A percentile compares a stretch with the other conserved stretches of the same genome.
Evolutionary conservation across 2,888 invertebrate species (phyloP).

Genomic region (Mycalesis mineus): DNA sequence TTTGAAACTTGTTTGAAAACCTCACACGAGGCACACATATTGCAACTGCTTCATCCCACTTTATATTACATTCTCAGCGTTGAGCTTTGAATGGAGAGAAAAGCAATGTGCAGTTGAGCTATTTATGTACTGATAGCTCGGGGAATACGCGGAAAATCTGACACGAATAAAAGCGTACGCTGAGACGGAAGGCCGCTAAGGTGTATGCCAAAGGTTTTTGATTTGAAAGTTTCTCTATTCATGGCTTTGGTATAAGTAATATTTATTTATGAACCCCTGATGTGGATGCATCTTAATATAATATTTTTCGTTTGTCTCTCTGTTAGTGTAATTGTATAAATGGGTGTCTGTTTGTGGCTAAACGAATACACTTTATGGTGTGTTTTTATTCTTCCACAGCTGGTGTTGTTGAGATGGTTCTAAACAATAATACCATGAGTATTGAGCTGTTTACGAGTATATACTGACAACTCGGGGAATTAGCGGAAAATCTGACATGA

Average conservation of each 20-base stretch:
- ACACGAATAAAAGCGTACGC: constrained; percentile 6
- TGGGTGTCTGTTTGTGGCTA: too few species aligned
- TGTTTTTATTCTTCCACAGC: too few species aligned
- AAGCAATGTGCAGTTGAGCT: constrained; percentile 25
- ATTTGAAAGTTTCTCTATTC: not conserved
- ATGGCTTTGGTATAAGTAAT: too few species aligned
- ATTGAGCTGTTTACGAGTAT: constrained; percentile 28
- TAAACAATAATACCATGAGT: too few species aligned
- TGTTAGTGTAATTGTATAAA: too few species aligned
- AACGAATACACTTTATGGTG: too few species aligned
- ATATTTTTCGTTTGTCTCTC: too few species aligned
- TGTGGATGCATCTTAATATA: too few species aligned
- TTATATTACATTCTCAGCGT: constrained; percentile 27
- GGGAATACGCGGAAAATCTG: constrained; percentile 14
- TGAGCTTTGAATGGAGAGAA: constrained; percentile 31
- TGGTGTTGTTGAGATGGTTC: too few species aligned
- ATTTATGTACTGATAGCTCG: constrained; percentile 26
- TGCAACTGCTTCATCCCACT: constrained; percentile 8
- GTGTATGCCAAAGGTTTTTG: not conserved
- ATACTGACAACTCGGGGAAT: constrained; percentile 19
- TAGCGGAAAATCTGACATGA: constrained; percentile 15
- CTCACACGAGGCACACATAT: not conserved
- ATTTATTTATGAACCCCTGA: too few species aligned
- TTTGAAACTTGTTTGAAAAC: not conserved
- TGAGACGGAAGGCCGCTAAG: not conserved